A percentile compares a stretch with the other conserved stretches of the same genome.
Conservation (phyloP, 2,888 invertebrate genomes). For the Caenorhabditis sp. region DNA sequence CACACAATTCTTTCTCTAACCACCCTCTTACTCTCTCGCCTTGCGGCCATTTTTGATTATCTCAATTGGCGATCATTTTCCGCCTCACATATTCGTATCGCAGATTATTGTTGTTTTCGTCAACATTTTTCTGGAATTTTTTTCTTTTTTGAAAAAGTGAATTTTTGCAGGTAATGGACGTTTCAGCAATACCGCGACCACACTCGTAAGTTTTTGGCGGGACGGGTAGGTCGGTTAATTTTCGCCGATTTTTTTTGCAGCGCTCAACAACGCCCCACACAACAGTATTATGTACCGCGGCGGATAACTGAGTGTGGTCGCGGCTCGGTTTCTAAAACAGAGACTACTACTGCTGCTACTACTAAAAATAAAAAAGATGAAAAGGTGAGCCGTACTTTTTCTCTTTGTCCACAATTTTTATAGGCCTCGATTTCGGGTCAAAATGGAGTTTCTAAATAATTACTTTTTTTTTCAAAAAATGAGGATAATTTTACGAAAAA, state of each 20-base stretch:
- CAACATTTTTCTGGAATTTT: not conserved
- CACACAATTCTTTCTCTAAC: not conserved
- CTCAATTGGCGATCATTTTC: not conserved
- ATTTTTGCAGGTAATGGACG: slow-evolving; percentile 49
- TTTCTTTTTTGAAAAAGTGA: not conserved
- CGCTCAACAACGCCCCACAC: slow-evolving; percentile 47
- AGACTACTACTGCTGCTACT: too few relatives aligned
- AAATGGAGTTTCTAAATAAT: too few relatives aligned
- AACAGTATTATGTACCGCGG: slow-evolving; percentile 55
- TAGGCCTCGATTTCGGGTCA: too few relatives aligned
- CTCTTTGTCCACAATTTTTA: too few relatives aligned
- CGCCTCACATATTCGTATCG: too few relatives aligned
- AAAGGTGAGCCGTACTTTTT: slow-evolving; percentile 16
- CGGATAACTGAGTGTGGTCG: slow-evolving; percentile 49
- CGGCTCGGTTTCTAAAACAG: slow-evolving; percentile 29
- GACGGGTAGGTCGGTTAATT: too few relatives aligned
- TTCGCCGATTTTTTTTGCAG: slow-evolving; percentile 3
- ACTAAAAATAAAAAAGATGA: slow-evolving; percentile 20
- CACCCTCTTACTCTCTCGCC: not conserved
- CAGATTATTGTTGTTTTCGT: too few relatives aligned
- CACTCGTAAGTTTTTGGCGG: slow-evolving; percentile 37
- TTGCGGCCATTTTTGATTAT: not conserved
- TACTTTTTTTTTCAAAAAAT: too few relatives aligned
- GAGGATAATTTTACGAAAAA: too few relatives aligned
- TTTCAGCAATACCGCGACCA: slow-evolving; percentile 42